Percentiles rank a stretch among this genome's conserved stretches.
phyloP scores from a whole-genome alignment of 35 echinoderm and acorn worm genomes.

The Ptychodera flava region DNA sequence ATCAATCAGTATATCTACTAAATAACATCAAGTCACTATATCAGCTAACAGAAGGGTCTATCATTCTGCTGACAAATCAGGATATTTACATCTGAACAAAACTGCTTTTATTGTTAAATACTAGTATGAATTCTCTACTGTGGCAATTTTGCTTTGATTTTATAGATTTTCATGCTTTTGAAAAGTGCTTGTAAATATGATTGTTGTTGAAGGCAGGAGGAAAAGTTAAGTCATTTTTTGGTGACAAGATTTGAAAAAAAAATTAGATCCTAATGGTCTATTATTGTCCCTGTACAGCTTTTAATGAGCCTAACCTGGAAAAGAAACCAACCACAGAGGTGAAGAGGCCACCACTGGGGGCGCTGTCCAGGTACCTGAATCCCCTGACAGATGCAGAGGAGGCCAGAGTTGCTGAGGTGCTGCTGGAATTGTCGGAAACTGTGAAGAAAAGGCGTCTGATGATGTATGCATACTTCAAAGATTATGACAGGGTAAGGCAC shows the following conservation, averaged over 20 bases:
- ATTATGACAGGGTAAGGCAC: slow-evolving; percentile 86
- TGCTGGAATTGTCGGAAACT: slow-evolving; percentile 38
- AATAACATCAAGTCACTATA: no score
- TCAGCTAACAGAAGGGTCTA: no score
- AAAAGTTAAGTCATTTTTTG: no score
- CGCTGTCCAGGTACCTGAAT: slow-evolving; percentile 63
- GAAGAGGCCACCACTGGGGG: slow-evolving; percentile 67
- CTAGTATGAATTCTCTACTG: neutral
- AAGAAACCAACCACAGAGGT: slow-evolving; percentile 82
- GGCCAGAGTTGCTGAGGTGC: slow-evolving; percentile 34
- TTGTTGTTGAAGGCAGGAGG: no score
- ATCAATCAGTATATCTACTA: no score
- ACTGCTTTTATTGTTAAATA: neutral
- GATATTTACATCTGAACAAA: neutral
- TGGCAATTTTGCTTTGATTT: neutral
- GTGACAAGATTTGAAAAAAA: no score
- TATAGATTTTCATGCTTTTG: no score
- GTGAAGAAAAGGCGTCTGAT: slow-evolving; percentile 71
- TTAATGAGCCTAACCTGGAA: slow-evolving; percentile 90
- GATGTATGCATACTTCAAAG: slow-evolving; percentile 84
- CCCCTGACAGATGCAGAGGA: slow-evolving; percentile 30
- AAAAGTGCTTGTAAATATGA: no score
- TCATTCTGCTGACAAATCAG: neutral
- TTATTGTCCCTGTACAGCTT: no score
- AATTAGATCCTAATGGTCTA: no score